Evolutionary conservation across 2,888 invertebrate genomes (phyloP).

Genomic region (Spisula subtruncata): DNA sequence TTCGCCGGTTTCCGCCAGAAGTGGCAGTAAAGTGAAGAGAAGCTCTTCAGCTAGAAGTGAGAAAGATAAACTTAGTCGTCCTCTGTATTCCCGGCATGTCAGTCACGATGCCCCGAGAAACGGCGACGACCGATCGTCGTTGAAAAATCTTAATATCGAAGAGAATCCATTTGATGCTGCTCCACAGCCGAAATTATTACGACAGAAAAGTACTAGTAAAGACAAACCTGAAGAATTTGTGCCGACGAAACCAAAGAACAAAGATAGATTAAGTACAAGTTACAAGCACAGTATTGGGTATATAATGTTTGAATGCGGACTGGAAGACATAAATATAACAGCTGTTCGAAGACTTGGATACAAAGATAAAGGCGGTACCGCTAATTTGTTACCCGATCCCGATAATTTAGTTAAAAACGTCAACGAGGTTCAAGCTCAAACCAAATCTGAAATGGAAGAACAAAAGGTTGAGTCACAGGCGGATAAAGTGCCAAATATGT

Average conservation of each 20-base stretch:
- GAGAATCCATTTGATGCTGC: slow-evolving; percentile 73
- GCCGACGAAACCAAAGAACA: slow-evolving; percentile 31
- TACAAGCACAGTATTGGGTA: slow-evolving; percentile 88
- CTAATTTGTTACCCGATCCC: slow-evolving; percentile 21
- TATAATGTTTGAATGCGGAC: slow-evolving; percentile 98
- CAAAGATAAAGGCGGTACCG: slow-evolving; percentile 69
- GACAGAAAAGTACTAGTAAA: slow-evolving; percentile 67
- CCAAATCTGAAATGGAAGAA: slow-evolving; percentile 71
- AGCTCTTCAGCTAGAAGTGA: slow-evolving; percentile 62
- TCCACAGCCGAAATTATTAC: slow-evolving; percentile 69
- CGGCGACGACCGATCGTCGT: slow-evolving; percentile 22
- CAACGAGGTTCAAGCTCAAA: slow-evolving; percentile 72
- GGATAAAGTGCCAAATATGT: not conserved
- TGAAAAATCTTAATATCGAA: slow-evolving; percentile 44
- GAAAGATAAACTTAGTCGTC: slow-evolving; percentile 30
- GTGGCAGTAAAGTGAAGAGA: slow-evolving; percentile 52
- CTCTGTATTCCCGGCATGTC: slow-evolving; percentile 35
- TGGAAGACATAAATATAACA: slow-evolving; percentile 96
- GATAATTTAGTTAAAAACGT: slow-evolving; percentile 72
- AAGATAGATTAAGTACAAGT: not conserved
- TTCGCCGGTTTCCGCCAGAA: slow-evolving; percentile 62
- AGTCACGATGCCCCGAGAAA: slow-evolving; percentile 53
- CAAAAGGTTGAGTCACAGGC: slow-evolving; percentile 23
- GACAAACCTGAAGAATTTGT: slow-evolving; percentile 62
- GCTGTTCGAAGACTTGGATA: slow-evolving; percentile 89